These are phyloP conservation scores for Hyalella azteca DNA, from an alignment of 2,888 invertebrate genomes.

Conservation along the genomic window DNA sequence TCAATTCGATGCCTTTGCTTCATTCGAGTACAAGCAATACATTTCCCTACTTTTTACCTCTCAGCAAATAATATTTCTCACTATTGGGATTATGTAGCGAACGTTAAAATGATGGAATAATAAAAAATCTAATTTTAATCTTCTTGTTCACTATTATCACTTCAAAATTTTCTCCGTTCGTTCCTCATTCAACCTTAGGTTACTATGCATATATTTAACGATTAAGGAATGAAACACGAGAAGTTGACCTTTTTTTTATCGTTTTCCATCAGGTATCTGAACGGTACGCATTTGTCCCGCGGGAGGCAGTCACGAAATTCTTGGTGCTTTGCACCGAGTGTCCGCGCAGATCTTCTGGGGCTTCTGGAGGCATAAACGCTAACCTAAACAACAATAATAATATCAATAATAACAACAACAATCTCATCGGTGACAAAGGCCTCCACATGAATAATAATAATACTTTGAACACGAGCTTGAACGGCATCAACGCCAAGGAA, in stretches of 20 bases:
- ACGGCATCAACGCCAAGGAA: background rate
- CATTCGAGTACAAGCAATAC: too few relatives aligned
- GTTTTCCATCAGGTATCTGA: slow-evolving; percentile 82
- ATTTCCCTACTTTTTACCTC: too few relatives aligned
- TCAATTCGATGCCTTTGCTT: too few relatives aligned
- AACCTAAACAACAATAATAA: slow-evolving; percentile 38
- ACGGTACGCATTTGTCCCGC: slow-evolving; percentile 92
- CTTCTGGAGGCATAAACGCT: slow-evolving; percentile 39
- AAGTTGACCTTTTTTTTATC: slow-evolving; percentile 56
- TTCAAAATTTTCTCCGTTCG: too few relatives aligned
- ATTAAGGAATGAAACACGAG: too few relatives aligned
- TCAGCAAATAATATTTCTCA: too few relatives aligned
- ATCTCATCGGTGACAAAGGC: background rate
- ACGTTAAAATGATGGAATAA: too few relatives aligned
- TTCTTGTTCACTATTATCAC: too few relatives aligned
- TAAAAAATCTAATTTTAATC: too few relatives aligned
- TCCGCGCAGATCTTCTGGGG: slow-evolving; percentile 62
- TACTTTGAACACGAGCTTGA: background rate
- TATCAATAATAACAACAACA: slow-evolving; percentile 38
- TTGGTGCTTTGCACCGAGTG: slow-evolving; percentile 93
- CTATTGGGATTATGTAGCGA: too few relatives aligned
- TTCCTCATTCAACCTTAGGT: too few relatives aligned
- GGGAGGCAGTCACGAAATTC: slow-evolving; percentile 95
- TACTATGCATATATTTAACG: too few relatives aligned
- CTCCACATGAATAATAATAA: slow-evolving; percentile 14